Evolutionary conservation across 2,888 invertebrate genomes (phyloP), one percentile per base, ranked within the genome.

Genomic region (Amphimallon solstitiale): DNA sequence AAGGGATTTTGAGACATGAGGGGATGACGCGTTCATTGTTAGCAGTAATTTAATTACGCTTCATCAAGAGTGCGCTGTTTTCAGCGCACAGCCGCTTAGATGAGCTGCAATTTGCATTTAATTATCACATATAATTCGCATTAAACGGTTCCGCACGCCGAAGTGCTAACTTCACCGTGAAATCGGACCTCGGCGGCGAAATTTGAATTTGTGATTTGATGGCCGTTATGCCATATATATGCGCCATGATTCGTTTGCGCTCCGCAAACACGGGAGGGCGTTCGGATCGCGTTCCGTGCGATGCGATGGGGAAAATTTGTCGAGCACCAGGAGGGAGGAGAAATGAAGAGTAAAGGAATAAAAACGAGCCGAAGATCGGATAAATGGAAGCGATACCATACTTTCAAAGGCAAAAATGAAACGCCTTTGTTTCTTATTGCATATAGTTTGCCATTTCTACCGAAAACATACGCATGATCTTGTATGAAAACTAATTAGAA

Each of bases 71-170:
- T 79, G 77, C 79, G 80, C 81, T 80, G 80, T 81, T 81, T 81
- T 82, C 81, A 77, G 79, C 80, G 79, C 80, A 74, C 72, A 77
- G 79, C 79, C 80, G 81, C 81, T 80, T 80, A 81, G 82, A 81
- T 81, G 81, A 80, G 79, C 80, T 80, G 76, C 81, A 81, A 82
- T 82, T 82, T 82, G 80, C 81, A 82, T 82, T 81, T 81, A 81
- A 82, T 82, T 81, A 82, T 81, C 82, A 82, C 82, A 82, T 82
- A 82, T 81, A 82, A 82, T 81, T 80, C 81, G 81, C 78, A 80
- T 80, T 80, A 80, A 80, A 79, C 79, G 77, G 75, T 63, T 71
- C 75, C 74, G 75, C 75, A 75, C 75, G 75, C 77, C 71, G 73
- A 72, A 76, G 74, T 75, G 75, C 74, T 74, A 78, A 77, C 74